These are phyloP conservation scores for Chrosomus eos DNA, from an alignment of 2,797 vertebrate species.

Conservation along the genomic window DNA sequence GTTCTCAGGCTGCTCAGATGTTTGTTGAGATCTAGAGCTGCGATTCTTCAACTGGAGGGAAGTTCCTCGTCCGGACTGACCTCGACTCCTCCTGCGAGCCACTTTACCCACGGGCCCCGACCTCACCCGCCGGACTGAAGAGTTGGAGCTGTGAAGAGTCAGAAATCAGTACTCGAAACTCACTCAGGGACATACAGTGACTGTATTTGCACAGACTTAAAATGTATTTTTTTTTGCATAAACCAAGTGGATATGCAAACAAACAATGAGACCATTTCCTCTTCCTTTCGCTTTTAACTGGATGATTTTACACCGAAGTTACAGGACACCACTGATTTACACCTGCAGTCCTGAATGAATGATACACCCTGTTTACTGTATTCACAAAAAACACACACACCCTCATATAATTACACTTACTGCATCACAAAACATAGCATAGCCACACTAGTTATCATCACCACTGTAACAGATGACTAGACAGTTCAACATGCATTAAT, in stretches of 20 bases:
- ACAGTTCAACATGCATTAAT: neutral
- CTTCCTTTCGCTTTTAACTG: neutral
- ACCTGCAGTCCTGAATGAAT: conserved; percentile 34
- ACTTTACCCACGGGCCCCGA: conserved; percentile 56
- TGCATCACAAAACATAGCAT: neutral
- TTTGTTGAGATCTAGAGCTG: neutral
- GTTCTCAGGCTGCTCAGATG: neutral
- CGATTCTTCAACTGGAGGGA: conserved; percentile 37
- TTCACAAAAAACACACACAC: neutral
- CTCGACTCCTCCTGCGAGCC: conserved; percentile 44
- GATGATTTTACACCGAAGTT: neutral
- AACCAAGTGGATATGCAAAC: neutral
- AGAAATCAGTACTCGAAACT: neutral
- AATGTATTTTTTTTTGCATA: neutral
- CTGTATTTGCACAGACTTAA: neutral
- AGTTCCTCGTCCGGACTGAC: conserved; percentile 22
- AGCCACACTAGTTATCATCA: neutral
- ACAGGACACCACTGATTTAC: conserved; percentile 11
- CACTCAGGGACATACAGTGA: neutral
- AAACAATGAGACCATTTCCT: neutral
- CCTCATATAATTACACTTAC: neutral
- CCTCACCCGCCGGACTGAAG: conserved; percentile 38
- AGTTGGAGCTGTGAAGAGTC: conserved; percentile 39
- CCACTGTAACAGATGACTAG: neutral
- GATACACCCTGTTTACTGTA: conserved; percentile 21